These are phyloP conservation scores for Melanostigma gelatinosum DNA, from an alignment of 2,113 vertebrate genomes.

Conservation along the genomic window DNA sequence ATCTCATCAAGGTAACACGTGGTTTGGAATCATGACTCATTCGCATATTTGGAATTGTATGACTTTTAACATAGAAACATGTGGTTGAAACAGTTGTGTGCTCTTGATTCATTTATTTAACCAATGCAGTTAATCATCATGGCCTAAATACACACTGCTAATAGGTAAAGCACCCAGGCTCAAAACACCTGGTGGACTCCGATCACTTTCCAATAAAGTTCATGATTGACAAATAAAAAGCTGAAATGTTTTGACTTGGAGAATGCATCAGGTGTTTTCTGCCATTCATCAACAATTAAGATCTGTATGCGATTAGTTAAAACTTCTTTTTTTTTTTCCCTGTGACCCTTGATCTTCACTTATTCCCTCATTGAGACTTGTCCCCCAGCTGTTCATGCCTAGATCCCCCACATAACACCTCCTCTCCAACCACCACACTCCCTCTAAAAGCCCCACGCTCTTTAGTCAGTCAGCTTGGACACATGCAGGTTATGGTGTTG, in stretches of 20 bases:
- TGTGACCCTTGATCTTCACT: constrained; percentile 54
- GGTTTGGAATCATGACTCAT: constrained; percentile 52
- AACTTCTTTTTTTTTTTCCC: constrained; percentile 42
- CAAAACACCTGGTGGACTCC: constrained; percentile 72
- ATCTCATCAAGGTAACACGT: constrained; percentile 48
- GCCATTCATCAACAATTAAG: constrained; percentile 41
- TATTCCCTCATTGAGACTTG: constrained; percentile 59
- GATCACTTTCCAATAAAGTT: not conserved
- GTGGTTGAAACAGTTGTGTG: constrained; percentile 9
- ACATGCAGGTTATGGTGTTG: constrained; percentile 73
- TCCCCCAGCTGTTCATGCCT: constrained; percentile 66
- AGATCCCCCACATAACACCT: constrained; percentile 64
- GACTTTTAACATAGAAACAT: not conserved
- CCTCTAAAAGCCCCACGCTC: constrained; percentile 55
- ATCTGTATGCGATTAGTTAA: constrained; percentile 14
- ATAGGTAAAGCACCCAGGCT: constrained; percentile 38
- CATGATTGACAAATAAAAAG: not conserved
- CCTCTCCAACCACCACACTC: constrained; percentile 14
- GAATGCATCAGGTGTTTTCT: constrained; percentile 71
- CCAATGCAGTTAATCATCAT: constrained; percentile 48
- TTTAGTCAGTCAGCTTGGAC: constrained; percentile 71
- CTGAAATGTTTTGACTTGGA: not conserved
- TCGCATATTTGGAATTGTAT: constrained; percentile 13
- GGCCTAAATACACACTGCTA: constrained; percentile 34
- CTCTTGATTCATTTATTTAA: constrained; percentile 51